phyloP scores from a whole-genome alignment of 2,888 invertebrate genomes.

The Alloscopus bannaensis region DNA sequence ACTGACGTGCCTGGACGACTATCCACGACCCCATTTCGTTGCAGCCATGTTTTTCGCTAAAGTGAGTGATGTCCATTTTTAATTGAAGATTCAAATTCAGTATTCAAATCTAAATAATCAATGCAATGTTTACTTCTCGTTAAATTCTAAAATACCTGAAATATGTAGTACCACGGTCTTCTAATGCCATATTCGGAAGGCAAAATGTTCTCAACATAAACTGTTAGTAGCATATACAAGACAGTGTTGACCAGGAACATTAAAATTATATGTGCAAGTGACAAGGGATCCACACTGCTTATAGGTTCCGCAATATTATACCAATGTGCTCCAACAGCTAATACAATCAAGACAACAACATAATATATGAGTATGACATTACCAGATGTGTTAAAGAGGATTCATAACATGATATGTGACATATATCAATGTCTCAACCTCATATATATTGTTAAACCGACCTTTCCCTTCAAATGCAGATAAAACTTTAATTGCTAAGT shows the following conservation, averaged over 20 bases:
- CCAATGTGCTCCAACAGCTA: slow-evolving; percentile 75
- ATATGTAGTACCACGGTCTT: slow-evolving; percentile 81
- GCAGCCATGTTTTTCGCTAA: slow-evolving; percentile 12
- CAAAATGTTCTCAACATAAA: slow-evolving; percentile 80
- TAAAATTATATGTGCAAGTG: slow-evolving; percentile 75
- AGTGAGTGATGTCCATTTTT: background rate
- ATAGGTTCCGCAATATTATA: slow-evolving; percentile 74
- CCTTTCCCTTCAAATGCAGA: slow-evolving; percentile 72
- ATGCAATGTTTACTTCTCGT: background rate
- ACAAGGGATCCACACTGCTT: slow-evolving; percentile 74
- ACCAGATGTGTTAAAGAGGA: too few species aligned
- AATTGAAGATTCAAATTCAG: background rate
- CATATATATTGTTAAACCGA: too few species aligned
- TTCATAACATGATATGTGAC: too few species aligned
- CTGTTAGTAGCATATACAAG: slow-evolving; percentile 78
- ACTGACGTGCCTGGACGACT: background rate
- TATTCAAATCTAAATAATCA: background rate
- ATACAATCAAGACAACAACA: too few species aligned
- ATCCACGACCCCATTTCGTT: background rate
- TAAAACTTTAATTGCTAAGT: slow-evolving; percentile 73
- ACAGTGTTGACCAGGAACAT: slow-evolving; percentile 74
- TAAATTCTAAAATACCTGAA: slow-evolving; percentile 77
- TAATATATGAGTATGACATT: too few species aligned
- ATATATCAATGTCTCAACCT: too few species aligned
- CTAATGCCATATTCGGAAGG: slow-evolving; percentile 85